Evolutionary conservation across 2,113 vertebrate species (phyloP).

Genomic region (Atractosteus spatula): DNA sequence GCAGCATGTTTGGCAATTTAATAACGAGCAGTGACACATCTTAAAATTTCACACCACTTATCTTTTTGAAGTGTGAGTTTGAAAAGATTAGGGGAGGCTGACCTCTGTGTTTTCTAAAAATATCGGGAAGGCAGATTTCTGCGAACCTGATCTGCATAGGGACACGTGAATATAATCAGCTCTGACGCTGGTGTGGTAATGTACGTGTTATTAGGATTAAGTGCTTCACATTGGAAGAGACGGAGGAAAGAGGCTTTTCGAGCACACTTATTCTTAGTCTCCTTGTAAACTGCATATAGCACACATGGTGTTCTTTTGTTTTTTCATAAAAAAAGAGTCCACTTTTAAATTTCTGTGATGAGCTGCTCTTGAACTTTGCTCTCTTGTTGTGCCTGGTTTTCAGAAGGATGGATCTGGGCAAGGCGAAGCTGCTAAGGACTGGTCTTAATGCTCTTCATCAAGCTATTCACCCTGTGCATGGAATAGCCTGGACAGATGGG

Average conservation of each 20-base stretch:
- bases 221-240: constrained; percentile 54
- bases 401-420: constrained; percentile 84
- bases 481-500: constrained; percentile 94
- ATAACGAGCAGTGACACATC: no score
- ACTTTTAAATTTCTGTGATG: neutral
- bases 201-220: constrained; percentile 63
- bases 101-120: constrained; percentile 7
- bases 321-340: neutral
- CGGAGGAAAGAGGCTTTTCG: constrained; percentile 49
- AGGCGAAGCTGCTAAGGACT: constrained; percentile 82
- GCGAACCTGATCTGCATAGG: constrained; percentile 20
- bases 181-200: constrained; percentile 51
- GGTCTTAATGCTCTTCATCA: constrained; percentile 86
- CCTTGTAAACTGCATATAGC: constrained; percentile 35
- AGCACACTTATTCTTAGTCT: constrained; percentile 49
- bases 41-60: no score
- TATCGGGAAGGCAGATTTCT: neutral
- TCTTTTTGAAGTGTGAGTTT: neutral
- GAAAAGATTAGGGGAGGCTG: neutral
- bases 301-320: neutral
- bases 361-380: constrained; percentile 24
- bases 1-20: no score
- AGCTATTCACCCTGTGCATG: constrained; percentile 85
- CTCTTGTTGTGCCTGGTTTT: constrained; percentile 1
- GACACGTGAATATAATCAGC: constrained; percentile 61